Evolutionary conservation across 2,113 vertebrate species (phyloP).

Genomic region (Passer domesticus): DNA sequence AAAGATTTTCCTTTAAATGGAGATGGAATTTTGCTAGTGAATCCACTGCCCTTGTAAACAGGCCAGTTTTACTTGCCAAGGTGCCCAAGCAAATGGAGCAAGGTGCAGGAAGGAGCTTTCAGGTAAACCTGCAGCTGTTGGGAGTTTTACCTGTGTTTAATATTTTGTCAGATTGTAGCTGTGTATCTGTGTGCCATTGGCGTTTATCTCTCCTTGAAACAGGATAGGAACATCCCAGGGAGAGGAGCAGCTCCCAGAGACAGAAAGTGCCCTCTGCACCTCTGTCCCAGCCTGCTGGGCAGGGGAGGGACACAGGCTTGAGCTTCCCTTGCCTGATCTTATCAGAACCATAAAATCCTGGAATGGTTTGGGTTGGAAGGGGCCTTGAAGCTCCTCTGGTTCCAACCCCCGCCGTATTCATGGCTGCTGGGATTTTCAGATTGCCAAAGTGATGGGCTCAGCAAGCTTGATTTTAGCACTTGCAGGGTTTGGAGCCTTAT

Average conservation of each 20-base stretch:
- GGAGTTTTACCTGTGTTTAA: background rate
- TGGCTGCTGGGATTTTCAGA: background rate
- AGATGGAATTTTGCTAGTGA: background rate
- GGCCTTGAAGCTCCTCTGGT: background rate
- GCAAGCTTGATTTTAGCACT: background rate
- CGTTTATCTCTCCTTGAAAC: background rate
- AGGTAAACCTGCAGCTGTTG: background rate
- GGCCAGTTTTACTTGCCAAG: background rate
- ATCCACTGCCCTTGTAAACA: background rate
- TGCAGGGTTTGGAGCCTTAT: background rate
- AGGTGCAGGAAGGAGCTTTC: background rate
- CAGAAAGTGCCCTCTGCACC: background rate
- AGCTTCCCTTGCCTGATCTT: background rate
- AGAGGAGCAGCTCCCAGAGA: background rate
- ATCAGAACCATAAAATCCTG: background rate
- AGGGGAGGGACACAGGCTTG: background rate
- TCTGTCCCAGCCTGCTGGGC: background rate
- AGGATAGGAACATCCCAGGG: fast-evolving
- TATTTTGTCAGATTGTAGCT: background rate
- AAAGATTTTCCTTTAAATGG: background rate
- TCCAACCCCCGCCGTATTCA: fast-evolving
- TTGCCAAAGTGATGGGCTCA: background rate
- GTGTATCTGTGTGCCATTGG: background rate
- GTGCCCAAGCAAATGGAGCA: background rate
- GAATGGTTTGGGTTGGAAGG: background rate